Percentiles rank a stretch among this genome's conserved stretches.
Evolutionary conservation across 2,797 vertebrate species (phyloP).

Genomic region (Cryptoblepharus egeriae): DNA sequence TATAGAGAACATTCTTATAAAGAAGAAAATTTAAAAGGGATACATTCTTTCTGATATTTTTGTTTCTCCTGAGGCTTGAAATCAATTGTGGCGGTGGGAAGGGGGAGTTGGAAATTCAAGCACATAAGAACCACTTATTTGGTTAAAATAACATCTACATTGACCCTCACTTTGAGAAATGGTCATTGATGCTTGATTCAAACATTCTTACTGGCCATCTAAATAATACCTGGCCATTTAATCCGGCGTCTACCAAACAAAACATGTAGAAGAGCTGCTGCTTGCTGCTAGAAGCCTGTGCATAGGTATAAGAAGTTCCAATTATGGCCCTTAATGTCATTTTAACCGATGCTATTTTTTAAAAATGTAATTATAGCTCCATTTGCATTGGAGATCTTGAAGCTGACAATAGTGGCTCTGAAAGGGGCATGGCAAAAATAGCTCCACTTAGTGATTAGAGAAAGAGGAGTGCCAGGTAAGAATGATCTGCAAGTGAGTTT

Average conservation of each 20-base stretch:
- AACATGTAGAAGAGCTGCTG: constrained; percentile 57
- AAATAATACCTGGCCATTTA: constrained; percentile 8
- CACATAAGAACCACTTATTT: too few relatives aligned
- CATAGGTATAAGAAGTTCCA: constrained; percentile 67
- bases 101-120: too few relatives aligned
- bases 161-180: not conserved
- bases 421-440: constrained; percentile 76
- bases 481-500: not conserved
- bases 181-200: not conserved
- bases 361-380: constrained; percentile 82
- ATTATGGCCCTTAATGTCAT: constrained; percentile 75
- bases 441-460: constrained; percentile 68
- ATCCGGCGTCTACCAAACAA: constrained; percentile 57
- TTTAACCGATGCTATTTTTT: constrained; percentile 74
- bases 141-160: too few relatives aligned
- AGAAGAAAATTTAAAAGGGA: too few relatives aligned
- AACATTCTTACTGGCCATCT: not conserved
- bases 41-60: too few relatives aligned
- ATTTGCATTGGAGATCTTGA: constrained; percentile 75
- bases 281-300: constrained; percentile 55
- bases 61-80: too few relatives aligned
- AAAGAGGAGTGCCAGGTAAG: constrained; percentile 52
- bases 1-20: too few relatives aligned
- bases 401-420: constrained; percentile 70
- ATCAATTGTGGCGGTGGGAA: too few relatives aligned